These are phyloP conservation scores for Periophthalmus magnuspinnatus DNA, from an alignment of 2,797 vertebrate genomes.

Conservation along the genomic window DNA sequence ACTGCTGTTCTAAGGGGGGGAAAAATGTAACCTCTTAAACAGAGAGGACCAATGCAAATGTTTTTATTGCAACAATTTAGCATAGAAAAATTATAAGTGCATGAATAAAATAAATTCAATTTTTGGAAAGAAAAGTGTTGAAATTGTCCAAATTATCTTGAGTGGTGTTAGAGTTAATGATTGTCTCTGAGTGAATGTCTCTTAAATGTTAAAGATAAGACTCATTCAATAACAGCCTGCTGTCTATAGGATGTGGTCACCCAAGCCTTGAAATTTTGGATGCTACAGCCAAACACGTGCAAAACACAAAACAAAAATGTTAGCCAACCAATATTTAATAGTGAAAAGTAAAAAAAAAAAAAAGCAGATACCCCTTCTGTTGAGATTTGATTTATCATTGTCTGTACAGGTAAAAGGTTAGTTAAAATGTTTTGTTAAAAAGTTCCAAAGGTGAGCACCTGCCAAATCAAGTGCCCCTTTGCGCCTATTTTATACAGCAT, in stretches of 20 bases:
- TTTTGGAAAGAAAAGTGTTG: neutral
- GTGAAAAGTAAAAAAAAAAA: slow-evolving; percentile 1
- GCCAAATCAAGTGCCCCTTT: slow-evolving; percentile 9
- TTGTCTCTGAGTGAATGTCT: neutral
- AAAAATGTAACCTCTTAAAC: neutral
- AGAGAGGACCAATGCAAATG: neutral
- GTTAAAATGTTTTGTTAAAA: slow-evolving; percentile 5
- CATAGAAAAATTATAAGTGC: neutral
- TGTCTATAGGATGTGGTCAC: neutral
- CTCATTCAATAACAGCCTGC: no score
- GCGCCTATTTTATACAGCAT: slow-evolving; percentile 59
- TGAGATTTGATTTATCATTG: slow-evolving; percentile 30
- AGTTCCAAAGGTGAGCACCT: slow-evolving; percentile 6
- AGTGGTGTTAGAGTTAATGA: neutral
- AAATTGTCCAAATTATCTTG: neutral
- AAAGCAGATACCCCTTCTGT: slow-evolving; percentile 1
- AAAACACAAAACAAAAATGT: neutral
- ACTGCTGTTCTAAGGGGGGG: neutral
- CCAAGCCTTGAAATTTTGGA: neutral
- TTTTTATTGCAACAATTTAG: neutral
- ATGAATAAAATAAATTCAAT: neutral
- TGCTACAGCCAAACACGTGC: neutral
- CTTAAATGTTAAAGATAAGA: neutral
- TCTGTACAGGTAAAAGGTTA: slow-evolving; percentile 4
- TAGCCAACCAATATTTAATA: neutral